A percentile compares a stretch with the other conserved stretches of the same genome.
Conservation (phyloP, 2,888 invertebrate species). For the Lasioglossum villosulum region DNA sequence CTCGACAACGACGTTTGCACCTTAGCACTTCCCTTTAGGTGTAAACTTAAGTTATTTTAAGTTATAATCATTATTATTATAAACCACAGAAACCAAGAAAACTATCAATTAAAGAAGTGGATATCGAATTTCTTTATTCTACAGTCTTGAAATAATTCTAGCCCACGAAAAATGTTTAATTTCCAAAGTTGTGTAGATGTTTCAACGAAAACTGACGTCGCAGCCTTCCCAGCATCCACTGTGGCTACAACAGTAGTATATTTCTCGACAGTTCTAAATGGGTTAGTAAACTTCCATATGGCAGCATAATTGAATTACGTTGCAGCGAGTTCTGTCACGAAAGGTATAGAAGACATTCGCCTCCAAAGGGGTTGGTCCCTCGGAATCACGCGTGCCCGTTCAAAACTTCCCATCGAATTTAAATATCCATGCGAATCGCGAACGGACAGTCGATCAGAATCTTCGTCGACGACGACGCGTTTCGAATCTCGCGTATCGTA, state of each 20-base stretch:
- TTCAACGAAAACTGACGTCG: not conserved
- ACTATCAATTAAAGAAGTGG: no score
- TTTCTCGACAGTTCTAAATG: slow-evolving; percentile 6
- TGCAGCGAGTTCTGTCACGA: not conserved
- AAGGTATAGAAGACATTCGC: not conserved
- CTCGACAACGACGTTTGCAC: not conserved
- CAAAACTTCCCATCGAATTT: not conserved
- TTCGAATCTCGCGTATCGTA: not conserved
- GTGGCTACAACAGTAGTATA: not conserved
- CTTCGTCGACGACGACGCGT: not conserved
- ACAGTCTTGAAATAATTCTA: not conserved
- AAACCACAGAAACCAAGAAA: no score
- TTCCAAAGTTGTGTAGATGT: not conserved
- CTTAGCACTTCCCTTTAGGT: not conserved
- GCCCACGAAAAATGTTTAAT: not conserved
- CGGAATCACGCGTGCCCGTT: not conserved
- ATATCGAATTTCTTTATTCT: not conserved
- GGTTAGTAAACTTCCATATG: slow-evolving; percentile 6
- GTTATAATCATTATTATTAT: no score
- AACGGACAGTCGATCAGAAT: not conserved
- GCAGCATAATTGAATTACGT: not conserved
- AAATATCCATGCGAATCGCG: not conserved
- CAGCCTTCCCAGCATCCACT: not conserved
- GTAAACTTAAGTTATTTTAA: no score
- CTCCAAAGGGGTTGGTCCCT: not conserved